These are phyloP conservation scores for Drosophila recens DNA, from an alignment of 2,888 invertebrate genomes.

Conservation along the genomic window DNA sequence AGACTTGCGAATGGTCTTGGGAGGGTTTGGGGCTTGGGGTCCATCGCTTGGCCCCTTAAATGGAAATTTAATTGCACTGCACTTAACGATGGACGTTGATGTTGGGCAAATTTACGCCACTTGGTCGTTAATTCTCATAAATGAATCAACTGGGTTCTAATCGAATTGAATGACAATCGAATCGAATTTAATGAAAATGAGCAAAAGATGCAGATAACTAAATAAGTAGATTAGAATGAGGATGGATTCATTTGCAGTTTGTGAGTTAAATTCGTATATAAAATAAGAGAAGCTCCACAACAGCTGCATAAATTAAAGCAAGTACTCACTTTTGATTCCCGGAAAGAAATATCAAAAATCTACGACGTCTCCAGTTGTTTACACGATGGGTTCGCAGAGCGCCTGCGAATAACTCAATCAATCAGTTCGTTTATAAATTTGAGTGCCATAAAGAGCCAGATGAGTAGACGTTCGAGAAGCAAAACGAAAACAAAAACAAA, in stretches of 20 bases:
- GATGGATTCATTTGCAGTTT: background rate
- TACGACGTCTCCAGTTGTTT: slow-evolving; percentile 16
- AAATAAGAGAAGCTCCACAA: background rate
- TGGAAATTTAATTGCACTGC: slow-evolving; percentile 74
- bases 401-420: slow-evolving; percentile 70
- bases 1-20: slow-evolving; percentile 2
- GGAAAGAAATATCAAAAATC: slow-evolving; percentile 19
- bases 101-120: slow-evolving; percentile 65
- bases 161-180: slow-evolving; percentile 41
- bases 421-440: slow-evolving; percentile 58
- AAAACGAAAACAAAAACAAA: slow-evolving; percentile 21
- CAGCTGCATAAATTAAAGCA: slow-evolving; percentile 27
- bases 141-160: slow-evolving; percentile 61
- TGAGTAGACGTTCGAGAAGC: slow-evolving; percentile 15
- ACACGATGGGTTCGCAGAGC: slow-evolving; percentile 19
- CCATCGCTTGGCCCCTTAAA: slow-evolving; percentile 49
- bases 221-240: slow-evolving; percentile 60
- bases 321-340: slow-evolving; percentile 16
- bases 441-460: slow-evolving; percentile 40
- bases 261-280: background rate
- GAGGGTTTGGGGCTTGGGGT: slow-evolving; percentile 5
- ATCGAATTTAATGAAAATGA: slow-evolving; percentile 66
- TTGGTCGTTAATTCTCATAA: slow-evolving; percentile 77
- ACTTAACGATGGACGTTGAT: slow-evolving; percentile 18
- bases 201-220: slow-evolving; percentile 51